Percentiles rank a stretch among this genome's conserved stretches.
Evolutionary conservation across 2,888 invertebrate genomes (phyloP).

Genomic region (Deroplatys truncata): DNA sequence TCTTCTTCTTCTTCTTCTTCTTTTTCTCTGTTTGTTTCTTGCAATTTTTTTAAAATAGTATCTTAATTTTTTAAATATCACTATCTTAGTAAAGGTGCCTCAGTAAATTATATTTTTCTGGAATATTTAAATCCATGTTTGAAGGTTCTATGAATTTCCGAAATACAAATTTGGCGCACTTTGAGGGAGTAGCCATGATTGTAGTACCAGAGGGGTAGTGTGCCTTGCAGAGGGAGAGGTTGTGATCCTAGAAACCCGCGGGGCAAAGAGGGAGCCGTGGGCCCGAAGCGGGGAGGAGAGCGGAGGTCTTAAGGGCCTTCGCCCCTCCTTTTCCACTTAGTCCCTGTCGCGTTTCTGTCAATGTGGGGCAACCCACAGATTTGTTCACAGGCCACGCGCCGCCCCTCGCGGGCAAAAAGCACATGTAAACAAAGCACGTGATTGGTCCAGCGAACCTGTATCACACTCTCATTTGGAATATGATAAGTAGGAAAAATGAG

Average conservation of each 20-base stretch:
- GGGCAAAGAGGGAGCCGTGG: neutral
- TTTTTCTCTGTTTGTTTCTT: too few species aligned
- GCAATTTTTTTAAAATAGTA: too few species aligned
- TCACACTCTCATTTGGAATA: conserved; percentile 22
- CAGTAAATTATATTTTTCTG: neutral
- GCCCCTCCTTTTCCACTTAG: conserved; percentile 48
- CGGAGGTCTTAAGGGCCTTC: conserved; percentile 31
- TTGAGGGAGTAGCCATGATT: conserved; percentile 41
- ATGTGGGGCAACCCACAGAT: conserved; percentile 44
- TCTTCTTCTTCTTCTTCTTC: too few species aligned
- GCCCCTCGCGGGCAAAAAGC: conserved; percentile 32
- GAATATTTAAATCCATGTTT: neutral
- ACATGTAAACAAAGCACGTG: conserved; percentile 20
- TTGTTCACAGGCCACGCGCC: conserved; percentile 32
- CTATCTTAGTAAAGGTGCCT: neutral
- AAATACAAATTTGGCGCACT: conserved; percentile 42
- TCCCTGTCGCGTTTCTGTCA: conserved; percentile 47
- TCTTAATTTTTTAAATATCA: too few species aligned
- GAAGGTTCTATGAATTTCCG: neutral
- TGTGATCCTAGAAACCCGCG: neutral
- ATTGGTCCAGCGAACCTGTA: conserved; percentile 17
- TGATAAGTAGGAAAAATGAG: conserved; percentile 26
- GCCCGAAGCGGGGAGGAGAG: neutral
- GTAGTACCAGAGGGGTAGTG: neutral
- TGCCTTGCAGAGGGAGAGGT: neutral